Percentiles rank a stretch among this genome's conserved stretches.
Evolutionary conservation across 2,797 vertebrate species (phyloP).

Genomic region (Leptoclinus maculatus): DNA sequence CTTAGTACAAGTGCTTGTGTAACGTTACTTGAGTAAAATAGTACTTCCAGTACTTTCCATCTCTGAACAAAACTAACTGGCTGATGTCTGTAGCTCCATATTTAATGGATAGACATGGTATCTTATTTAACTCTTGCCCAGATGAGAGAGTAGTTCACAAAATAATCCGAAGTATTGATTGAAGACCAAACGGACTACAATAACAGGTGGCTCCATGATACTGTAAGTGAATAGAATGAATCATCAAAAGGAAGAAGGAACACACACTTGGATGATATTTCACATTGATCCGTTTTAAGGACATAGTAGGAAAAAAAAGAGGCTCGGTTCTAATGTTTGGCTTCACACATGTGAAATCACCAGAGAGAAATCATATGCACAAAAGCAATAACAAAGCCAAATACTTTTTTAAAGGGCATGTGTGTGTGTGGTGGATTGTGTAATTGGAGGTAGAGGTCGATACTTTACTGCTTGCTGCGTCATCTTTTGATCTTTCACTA

Average conservation of each 20-base stretch:
- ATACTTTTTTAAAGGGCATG: slow-evolving; percentile 16
- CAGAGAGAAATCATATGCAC: slow-evolving; percentile 26
- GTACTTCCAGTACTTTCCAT: background rate
- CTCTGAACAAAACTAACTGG: background rate
- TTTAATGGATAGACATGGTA: background rate
- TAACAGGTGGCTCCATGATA: background rate
- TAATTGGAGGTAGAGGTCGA: slow-evolving; percentile 20
- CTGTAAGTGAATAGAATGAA: background rate
- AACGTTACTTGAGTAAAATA: background rate
- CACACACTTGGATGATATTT: slow-evolving; percentile 5
- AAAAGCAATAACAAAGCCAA: slow-evolving; percentile 40
- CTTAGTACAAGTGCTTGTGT: background rate
- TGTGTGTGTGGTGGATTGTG: slow-evolving; percentile 11
- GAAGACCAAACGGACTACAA: background rate
- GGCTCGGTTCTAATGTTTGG: background rate
- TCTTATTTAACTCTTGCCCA: background rate
- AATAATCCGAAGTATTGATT: background rate
- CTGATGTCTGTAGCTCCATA: background rate
- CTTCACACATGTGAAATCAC: slow-evolving; percentile 16
- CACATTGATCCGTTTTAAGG: background rate
- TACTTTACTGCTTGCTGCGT: slow-evolving; percentile 16
- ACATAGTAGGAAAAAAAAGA: background rate
- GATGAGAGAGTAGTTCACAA: too few species aligned
- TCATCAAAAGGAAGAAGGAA: slow-evolving; percentile 3
- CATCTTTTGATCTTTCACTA: slow-evolving; percentile 53